Evolutionary conservation across 2,797 vertebrate genomes (phyloP), one percentile per base, ranked within the genome.

Genomic region (Chloroceryle amazona): DNA sequence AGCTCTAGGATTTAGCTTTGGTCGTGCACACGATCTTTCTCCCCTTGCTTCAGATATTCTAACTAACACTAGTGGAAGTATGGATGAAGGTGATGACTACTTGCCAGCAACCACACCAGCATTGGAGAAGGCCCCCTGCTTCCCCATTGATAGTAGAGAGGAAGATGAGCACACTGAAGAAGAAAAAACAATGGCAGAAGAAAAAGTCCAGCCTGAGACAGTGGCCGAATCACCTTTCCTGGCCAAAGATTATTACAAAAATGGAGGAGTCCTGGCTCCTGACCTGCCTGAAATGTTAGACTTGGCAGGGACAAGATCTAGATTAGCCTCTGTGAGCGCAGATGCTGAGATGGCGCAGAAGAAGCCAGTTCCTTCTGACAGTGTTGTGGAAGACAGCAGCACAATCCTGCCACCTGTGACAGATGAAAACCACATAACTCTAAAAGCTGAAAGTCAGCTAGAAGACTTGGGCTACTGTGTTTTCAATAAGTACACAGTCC

Each of bases 391-490:
- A 82, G 97, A 98, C 49, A 96, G 87, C 60, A 85, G 97, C n/a
- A 62, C 90, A 52, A 67, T 79, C 31, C 93, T 98, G 88, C 90
- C 96, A 31, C 89, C 98, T 33, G 78, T 97, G 46, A 90, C 97
- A 11, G 98, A 98, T 58, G 98, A 98, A 79, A 98, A 97, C 85
- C 98, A 98, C 0, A 74, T 98, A 49, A 95, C 97, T 31, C 96
- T 98, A 49, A 98, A 98, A 98, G 98, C 99, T 66, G 99, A 99
- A 58, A 99, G 99, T 94, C 99, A 99, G 74, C 94, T 99, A 12
- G 99, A 99, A 97, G 99, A 99, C 86, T 97, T 99, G 96, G 99
- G 99, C 71, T 99, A 99, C 96, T 99, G 99, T 97, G 99, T 99
- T 93, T 99, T 99, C 94, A 99, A 99, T 97, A 99, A 99, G 95